phyloP scores from a whole-genome alignment of 92 coral and sea anemone species.

The Galaxea fascicularis region DNA sequence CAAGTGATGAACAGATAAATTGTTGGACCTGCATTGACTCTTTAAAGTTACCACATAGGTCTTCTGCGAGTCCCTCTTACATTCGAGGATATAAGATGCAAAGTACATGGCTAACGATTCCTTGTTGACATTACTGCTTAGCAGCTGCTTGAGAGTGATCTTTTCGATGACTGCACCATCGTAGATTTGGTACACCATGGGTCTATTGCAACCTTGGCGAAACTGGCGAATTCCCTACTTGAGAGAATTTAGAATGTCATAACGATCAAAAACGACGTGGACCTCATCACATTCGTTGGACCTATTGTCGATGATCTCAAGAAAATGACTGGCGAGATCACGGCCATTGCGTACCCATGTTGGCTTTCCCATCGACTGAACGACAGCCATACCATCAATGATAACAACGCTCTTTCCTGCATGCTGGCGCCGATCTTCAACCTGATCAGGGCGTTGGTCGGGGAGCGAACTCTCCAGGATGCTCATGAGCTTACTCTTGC shows the following conservation, averaged over 20 bases:
- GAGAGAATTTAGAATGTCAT: neutral
- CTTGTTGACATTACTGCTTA: too few relatives aligned
- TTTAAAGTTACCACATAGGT: slow-evolving; percentile 54
- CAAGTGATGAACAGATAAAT: slow-evolving; percentile 35
- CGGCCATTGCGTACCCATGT: slow-evolving; percentile 53
- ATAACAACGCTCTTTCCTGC: slow-evolving; percentile 14
- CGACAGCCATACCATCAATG: slow-evolving; percentile 72
- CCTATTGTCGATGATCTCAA: slow-evolving; percentile 52
- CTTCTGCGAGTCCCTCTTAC: slow-evolving; percentile 32
- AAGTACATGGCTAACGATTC: too few relatives aligned
- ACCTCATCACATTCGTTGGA: slow-evolving; percentile 30
- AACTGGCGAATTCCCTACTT: neutral
- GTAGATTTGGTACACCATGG: neutral
- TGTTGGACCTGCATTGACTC: slow-evolving; percentile 38
- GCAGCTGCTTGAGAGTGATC: too few relatives aligned
- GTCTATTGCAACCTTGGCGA: neutral
- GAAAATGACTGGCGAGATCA: slow-evolving; percentile 59
- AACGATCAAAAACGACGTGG: slow-evolving; percentile 7
- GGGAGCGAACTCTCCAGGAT: slow-evolving; percentile 25
- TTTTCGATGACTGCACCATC: too few relatives aligned
- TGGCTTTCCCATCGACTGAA: slow-evolving; percentile 76
- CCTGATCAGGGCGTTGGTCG: neutral
- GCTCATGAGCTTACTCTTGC: slow-evolving; percentile 60
- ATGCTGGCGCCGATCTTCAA: neutral
- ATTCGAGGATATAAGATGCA: too few relatives aligned